These are phyloP conservation scores for Cecidostiba fungosa DNA, from an alignment of 2,888 invertebrate species.

Conservation along the genomic window DNA sequence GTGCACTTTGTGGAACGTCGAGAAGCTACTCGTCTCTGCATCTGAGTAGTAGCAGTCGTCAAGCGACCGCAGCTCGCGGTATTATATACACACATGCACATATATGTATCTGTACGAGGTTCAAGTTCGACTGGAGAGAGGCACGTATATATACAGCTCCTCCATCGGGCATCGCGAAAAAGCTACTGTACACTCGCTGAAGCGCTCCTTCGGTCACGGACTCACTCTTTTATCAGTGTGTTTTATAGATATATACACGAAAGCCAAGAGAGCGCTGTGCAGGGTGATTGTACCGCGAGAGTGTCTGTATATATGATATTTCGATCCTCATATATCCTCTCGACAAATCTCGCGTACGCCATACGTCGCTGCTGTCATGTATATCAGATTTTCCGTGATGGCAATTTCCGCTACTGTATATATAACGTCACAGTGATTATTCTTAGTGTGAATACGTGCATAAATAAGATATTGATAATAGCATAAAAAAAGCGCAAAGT, in stretches of 20 bases:
- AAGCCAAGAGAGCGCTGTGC: too few relatives aligned
- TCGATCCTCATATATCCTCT: slow-evolving; percentile 24
- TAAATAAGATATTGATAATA: not conserved
- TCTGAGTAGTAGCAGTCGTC: too few relatives aligned
- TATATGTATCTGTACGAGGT: too few relatives aligned
- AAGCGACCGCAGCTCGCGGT: not conserved
- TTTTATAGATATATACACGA: not conserved
- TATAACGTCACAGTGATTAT: too few relatives aligned
- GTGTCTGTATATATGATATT: not conserved
- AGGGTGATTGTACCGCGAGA: too few relatives aligned
- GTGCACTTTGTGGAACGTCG: slow-evolving; percentile 2
- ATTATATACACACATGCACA: too few relatives aligned
- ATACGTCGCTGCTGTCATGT: too few relatives aligned
- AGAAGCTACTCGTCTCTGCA: too few relatives aligned
- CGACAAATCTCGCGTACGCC: not conserved
- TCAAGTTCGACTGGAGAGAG: slow-evolving; percentile 26
- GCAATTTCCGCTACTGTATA: not conserved
- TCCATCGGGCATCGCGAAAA: slow-evolving; percentile 28
- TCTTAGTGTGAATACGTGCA: too few relatives aligned
- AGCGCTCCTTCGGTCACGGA: slow-evolving; percentile 36
- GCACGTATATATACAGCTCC: slow-evolving; percentile 5
- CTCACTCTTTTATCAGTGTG: not conserved
- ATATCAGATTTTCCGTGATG: slow-evolving; percentile 8
- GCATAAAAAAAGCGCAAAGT: not conserved
- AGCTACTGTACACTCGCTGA: not conserved